A percentile compares a stretch with the other conserved stretches of the same genome.
phyloP scores from a whole-genome alignment of 2,797 vertebrate species.

The Prionace glauca region DNA sequence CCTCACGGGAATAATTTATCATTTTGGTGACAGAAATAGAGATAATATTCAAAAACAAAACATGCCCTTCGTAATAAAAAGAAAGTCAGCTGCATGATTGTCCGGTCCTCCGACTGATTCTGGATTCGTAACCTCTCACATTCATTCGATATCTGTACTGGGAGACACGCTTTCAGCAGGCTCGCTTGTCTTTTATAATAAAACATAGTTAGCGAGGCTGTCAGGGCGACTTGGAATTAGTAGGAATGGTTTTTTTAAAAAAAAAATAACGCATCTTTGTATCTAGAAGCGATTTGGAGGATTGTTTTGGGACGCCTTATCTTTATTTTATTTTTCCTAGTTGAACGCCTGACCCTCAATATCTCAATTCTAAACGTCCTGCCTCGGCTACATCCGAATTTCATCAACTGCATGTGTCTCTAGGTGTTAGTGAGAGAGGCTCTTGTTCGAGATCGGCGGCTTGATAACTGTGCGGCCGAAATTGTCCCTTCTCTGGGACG shows the following conservation, averaged over 20 bases:
- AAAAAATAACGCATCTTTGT: neutral
- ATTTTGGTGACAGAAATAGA: neutral
- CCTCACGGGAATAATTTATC: neutral
- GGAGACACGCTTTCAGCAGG: neutral
- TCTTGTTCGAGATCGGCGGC: neutral
- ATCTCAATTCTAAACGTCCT: neutral
- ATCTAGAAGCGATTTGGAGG: neutral
- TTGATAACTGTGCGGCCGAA: neutral
- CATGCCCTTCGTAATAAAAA: neutral
- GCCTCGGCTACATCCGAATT: neutral
- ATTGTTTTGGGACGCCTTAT: neutral
- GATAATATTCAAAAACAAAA: neutral
- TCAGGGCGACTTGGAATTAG: neutral
- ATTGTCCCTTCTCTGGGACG: neutral
- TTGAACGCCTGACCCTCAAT: neutral
- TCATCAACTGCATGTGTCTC: neutral
- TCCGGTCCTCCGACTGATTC: neutral
- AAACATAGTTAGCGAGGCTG: neutral
- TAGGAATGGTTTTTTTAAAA: no score
- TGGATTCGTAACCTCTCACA: neutral
- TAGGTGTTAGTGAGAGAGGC: neutral
- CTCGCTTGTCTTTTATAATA: neutral
- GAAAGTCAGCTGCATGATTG: neutral
- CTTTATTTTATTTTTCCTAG: no score
- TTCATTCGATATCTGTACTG: neutral